A percentile compares a stretch with the other conserved stretches of the same genome.
phyloP scores from a whole-genome alignment of 2,888 invertebrate genomes.

The Rhagium mordax region DNA sequence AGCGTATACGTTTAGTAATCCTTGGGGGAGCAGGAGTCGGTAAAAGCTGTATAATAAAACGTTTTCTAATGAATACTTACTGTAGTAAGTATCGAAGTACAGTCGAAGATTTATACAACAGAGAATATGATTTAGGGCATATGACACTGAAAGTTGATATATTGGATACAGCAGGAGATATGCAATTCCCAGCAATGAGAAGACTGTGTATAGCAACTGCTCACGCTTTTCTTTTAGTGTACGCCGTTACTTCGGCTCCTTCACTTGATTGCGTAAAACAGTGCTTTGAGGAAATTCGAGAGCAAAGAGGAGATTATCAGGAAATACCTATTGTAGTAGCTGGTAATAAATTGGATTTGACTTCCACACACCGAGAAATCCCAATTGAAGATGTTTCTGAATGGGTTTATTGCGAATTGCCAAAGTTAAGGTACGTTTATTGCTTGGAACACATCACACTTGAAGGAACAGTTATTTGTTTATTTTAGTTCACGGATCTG shows the following conservation, averaged over 20 bases:
- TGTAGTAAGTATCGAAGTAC: constrained; percentile 88
- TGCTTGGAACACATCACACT: background rate
- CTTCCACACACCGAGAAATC: constrained; percentile 80
- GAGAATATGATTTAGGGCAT: constrained; percentile 85
- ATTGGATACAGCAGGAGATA: constrained; percentile 87
- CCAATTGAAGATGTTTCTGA: constrained; percentile 85
- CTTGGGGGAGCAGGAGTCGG: constrained; percentile 88
- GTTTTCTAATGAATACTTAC: constrained; percentile 86
- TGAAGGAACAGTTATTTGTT: too few species aligned
- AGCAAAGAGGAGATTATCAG: constrained; percentile 82
- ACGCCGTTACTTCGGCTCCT: constrained; percentile 82
- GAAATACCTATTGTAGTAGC: constrained; percentile 90
- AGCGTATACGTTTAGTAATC: constrained; percentile 87
- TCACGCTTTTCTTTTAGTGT: constrained; percentile 90
- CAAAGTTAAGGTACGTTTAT: constrained; percentile 76
- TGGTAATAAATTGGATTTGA: constrained; percentile 88
- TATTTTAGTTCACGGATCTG: too few species aligned
- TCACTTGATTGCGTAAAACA: constrained; percentile 83
- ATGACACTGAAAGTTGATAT: constrained; percentile 86
- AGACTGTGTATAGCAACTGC: constrained; percentile 89
- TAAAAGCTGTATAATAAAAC: constrained; percentile 87
- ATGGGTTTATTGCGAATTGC: constrained; percentile 85
- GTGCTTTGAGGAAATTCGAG: constrained; percentile 87
- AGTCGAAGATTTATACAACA: constrained; percentile 89
- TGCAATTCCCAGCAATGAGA: constrained; percentile 93